These are phyloP conservation scores for Pristionchus pacificus DNA, from an alignment of 1,140 invertebrate genomes.

Conservation along the genomic window DNA sequence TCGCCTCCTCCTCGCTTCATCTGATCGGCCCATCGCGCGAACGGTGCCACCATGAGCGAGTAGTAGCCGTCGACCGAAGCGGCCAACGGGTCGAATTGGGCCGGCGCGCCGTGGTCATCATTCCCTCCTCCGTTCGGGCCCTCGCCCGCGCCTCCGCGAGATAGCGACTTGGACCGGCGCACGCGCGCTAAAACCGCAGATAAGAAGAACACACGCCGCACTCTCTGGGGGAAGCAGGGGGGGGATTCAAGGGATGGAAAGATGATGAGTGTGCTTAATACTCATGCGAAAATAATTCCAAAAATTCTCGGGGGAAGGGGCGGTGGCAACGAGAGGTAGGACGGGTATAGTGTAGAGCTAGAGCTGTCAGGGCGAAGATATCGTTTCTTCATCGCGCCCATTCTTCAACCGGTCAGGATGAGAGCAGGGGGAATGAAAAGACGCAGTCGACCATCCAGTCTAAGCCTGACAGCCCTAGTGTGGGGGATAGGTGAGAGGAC, in stretches of 20 bases:
- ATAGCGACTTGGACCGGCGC: slow-evolving; percentile 34
- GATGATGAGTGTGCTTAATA: no score
- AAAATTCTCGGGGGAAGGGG: no score
- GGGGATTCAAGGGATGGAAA: slow-evolving; percentile 2
- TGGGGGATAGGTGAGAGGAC: neutral
- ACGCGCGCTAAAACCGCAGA: slow-evolving; percentile 8
- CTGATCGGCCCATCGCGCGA: slow-evolving; percentile 49
- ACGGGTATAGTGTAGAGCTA: no score
- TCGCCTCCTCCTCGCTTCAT: slow-evolving; percentile 30
- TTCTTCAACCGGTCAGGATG: no score
- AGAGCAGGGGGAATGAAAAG: no score
- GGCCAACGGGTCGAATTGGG: slow-evolving; percentile 35
- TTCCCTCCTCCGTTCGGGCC: slow-evolving; percentile 16
- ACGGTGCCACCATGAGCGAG: slow-evolving; percentile 49
- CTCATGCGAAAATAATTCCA: no score
- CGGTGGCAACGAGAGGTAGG: no score
- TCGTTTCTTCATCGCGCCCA: no score
- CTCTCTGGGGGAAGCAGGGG: slow-evolving; percentile 11
- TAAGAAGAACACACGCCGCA: slow-evolving; percentile 15
- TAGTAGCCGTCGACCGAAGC: slow-evolving; percentile 48
- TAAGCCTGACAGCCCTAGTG: no score
- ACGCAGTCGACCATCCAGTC: no score
- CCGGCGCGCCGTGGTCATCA: slow-evolving; percentile 12
- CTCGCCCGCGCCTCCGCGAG: slow-evolving; percentile 19
- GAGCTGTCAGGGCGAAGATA: no score